Conservation (phyloP, 2,113 vertebrate species). For the Oplegnathus fasciatus region DNA sequence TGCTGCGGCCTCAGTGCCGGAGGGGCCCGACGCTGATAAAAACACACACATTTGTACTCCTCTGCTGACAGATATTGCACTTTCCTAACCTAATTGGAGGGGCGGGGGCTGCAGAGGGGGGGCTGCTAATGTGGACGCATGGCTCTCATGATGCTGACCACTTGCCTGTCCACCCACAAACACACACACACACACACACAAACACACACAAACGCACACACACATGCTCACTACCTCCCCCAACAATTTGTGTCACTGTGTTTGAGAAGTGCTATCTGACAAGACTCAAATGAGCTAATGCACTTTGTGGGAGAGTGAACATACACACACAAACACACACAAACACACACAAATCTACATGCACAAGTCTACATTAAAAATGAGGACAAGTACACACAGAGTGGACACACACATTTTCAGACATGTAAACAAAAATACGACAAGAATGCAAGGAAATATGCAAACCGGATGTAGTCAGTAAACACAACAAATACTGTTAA, state of each 20-base stretch:
- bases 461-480: background rate
- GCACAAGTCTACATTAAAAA: background rate
- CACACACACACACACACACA: slow-evolving; percentile 46
- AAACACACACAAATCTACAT: slow-evolving; percentile 23
- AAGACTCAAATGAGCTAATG: slow-evolving; percentile 84
- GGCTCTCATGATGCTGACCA: slow-evolving; percentile 90
- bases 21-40: slow-evolving; percentile 90
- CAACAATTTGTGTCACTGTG: slow-evolving; percentile 78
- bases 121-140: slow-evolving; percentile 91
- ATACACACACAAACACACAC: slow-evolving; percentile 28
- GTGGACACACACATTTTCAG: background rate
- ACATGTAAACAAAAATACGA: background rate
- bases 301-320: slow-evolving; percentile 70
- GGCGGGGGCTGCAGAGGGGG: slow-evolving; percentile 23
- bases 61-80: slow-evolving; percentile 99
- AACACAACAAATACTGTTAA: background rate
- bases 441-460: background rate
- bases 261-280: slow-evolving; percentile 79
- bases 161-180: slow-evolving; percentile 58
- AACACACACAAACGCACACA: slow-evolving; percentile 41
- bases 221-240: slow-evolving; percentile 25
- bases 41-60: slow-evolving; percentile 97
- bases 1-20: slow-evolving; percentile 83
- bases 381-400: background rate
- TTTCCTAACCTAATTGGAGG: slow-evolving; percentile 95